Base-by-base conservation (phyloP, 2,888 invertebrate genomes). In the Junonia oenone region DNA sequence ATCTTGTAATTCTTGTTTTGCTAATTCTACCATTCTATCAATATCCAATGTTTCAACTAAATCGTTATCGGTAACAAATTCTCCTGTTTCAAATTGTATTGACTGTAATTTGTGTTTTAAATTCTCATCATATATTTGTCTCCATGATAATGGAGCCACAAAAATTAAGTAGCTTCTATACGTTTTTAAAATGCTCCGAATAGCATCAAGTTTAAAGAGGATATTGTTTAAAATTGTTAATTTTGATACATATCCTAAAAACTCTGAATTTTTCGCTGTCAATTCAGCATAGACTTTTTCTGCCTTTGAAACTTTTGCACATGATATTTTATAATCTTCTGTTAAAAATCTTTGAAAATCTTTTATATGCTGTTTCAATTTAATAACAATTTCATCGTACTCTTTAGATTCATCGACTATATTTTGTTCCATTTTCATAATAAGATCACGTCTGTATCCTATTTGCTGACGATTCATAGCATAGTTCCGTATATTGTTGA, bases 381-480 rank as follows among this genome's bases (percentile, higher is more conserved):
- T 77, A 27, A 68, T 63, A n/a, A 63, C 57, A 54, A 90, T 83
- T 6, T 57, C 59, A n/a, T 84, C 78, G 59, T 83, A 68, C 19
- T 81, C 70, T 43, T 67, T 71, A 1, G 69, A 60, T 72, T 90
- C 90, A 15, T 89, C 85, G 0, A 69, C 64, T 14, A 76, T 67
- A 63, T 72, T 76, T 64, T 79, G 73, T 13, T 86, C 78, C 61
- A 89, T 77, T 68, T 85, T 88, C 58, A 88, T 63, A 53, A 83
- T 73, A 22, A 90, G 70, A 64, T 90, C 90, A 47, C 78, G 75
- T 5, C 89, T 72, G 61, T 89, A 90, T 27, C 90, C 90, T 45
- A 88, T 85, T 68, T 91, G 83, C 49, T 92, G 82, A 3, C 89
- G 81, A 58, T 82, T 82, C 77, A 88, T 89, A 8, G 92, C 82